These are phyloP conservation scores for Aldabrachelys gigantea DNA, from an alignment of 2,113 vertebrate genomes.

Conservation along the genomic window DNA sequence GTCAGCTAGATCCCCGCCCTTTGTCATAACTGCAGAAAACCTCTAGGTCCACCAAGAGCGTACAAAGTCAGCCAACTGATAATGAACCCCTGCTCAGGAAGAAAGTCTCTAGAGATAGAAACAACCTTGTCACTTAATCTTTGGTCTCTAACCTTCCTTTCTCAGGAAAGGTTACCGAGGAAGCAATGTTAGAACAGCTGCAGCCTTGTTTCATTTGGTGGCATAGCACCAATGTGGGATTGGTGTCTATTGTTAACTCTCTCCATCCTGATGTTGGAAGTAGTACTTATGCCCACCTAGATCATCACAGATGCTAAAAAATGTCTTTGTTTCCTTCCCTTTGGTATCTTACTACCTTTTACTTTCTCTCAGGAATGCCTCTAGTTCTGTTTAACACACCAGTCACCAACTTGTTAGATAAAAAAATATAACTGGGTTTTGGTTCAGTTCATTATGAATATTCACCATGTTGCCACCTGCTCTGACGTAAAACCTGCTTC, in stretches of 20 bases:
- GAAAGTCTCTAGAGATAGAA: background rate
- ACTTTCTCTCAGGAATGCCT: background rate
- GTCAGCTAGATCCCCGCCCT: background rate
- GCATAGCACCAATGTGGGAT: background rate
- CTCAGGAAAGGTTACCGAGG: background rate
- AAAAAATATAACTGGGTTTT: background rate
- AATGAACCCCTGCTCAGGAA: background rate
- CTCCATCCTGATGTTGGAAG: background rate
- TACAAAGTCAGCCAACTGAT: background rate
- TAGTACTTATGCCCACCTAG: background rate
- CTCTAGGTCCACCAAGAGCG: background rate
- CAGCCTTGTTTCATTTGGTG: accelerated
- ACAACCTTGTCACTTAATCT: background rate
- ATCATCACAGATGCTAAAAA: background rate
- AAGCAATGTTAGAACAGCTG: background rate
- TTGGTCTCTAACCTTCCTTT: background rate
- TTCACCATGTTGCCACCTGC: background rate
- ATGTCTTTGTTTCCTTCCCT: background rate
- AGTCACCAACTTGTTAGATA: background rate
- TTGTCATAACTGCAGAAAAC: background rate
- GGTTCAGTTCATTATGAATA: background rate
- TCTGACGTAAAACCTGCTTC: background rate
- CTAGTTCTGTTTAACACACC: background rate
- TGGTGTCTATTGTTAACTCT: background rate
- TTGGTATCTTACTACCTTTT: background rate